Percentiles rank a stretch among this genome's conserved stretches.
Evolutionary conservation across 2,797 vertebrate genomes (phyloP).

Genomic region (Pogonophryne albipinna): DNA sequence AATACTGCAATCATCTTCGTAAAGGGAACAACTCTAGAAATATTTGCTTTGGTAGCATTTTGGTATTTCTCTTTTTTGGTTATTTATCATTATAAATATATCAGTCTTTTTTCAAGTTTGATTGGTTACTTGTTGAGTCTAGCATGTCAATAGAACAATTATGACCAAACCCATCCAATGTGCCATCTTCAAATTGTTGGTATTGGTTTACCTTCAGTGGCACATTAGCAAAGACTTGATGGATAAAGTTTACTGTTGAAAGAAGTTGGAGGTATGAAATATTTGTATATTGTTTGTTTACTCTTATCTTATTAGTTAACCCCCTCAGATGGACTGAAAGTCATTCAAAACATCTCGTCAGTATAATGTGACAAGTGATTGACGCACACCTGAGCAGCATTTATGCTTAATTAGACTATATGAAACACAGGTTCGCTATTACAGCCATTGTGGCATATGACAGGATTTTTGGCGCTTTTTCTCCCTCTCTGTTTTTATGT

Average conservation of each 20-base stretch:
- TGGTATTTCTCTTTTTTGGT: neutral
- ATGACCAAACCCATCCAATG: no score
- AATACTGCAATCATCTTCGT: constrained; percentile 3
- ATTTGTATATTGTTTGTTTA: neutral
- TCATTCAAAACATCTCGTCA: neutral
- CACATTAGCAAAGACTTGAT: neutral
- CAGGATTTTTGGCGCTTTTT: constrained; percentile 11
- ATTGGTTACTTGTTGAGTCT: neutral
- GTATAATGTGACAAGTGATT: neutral
- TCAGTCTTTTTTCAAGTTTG: neutral
- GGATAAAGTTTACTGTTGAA: neutral
- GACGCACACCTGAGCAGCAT: neutral
- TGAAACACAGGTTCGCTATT: neutral
- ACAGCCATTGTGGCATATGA: neutral
- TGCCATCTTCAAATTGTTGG: neutral
- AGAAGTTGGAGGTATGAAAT: neutral
- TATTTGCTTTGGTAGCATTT: neutral
- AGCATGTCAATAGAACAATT: neutral
- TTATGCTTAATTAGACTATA: neutral
- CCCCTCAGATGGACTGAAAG: neutral
- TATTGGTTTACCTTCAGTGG: neutral
- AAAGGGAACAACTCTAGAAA: neutral
- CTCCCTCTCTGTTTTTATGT: constrained; percentile 54
- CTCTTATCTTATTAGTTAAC: neutral
- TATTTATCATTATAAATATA: neutral